A percentile compares a stretch with the other conserved stretches of the same genome.
phyloP scores from a whole-genome alignment of 2,797 vertebrate species.

The Paramormyrops hopkinsi region DNA sequence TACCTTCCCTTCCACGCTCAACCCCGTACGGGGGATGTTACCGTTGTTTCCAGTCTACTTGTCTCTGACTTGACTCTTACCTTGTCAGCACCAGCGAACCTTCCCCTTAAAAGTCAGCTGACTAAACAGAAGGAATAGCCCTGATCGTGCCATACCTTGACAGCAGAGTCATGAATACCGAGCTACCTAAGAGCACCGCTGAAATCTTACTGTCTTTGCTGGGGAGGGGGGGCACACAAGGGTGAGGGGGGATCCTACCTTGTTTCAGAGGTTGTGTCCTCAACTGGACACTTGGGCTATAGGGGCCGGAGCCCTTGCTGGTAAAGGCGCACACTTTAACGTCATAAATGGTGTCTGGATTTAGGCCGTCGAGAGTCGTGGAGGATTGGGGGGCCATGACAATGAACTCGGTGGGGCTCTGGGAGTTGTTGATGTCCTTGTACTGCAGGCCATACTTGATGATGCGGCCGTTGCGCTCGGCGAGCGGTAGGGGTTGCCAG shows the following conservation, averaged over 20 bases:
- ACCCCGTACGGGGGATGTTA: neutral
- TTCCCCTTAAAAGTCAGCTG: conserved; percentile 10
- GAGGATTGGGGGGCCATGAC: conserved; percentile 69
- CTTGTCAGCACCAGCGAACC: conserved; percentile 5
- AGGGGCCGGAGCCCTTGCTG: conserved; percentile 85
- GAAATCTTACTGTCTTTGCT: conserved; percentile 31
- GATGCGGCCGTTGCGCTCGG: conserved; percentile 80
- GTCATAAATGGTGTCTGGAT: conserved; percentile 89
- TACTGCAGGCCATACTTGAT: conserved; percentile 80
- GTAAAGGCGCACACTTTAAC: conserved; percentile 91
- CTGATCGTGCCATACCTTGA: conserved; percentile 22
- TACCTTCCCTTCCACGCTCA: conserved; percentile 2
- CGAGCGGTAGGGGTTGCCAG: conserved; percentile 79
- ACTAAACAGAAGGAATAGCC: neutral
- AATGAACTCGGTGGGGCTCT: conserved; percentile 75
- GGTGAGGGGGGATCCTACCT: conserved; percentile 88
- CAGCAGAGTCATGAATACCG: conserved; percentile 2
- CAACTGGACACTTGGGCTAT: conserved; percentile 92
- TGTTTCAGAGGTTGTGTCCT: conserved; percentile 89
- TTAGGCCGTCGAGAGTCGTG: conserved; percentile 80
- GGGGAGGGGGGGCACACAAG: conserved; percentile 11
- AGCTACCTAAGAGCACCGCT: conserved; percentile 17
- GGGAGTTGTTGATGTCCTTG: conserved; percentile 82
- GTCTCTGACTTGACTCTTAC: conserved; percentile 19
- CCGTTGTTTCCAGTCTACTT: neutral